Base-by-base conservation (phyloP, 2,888 invertebrate genomes). In the Epiblema foenella region DNA sequence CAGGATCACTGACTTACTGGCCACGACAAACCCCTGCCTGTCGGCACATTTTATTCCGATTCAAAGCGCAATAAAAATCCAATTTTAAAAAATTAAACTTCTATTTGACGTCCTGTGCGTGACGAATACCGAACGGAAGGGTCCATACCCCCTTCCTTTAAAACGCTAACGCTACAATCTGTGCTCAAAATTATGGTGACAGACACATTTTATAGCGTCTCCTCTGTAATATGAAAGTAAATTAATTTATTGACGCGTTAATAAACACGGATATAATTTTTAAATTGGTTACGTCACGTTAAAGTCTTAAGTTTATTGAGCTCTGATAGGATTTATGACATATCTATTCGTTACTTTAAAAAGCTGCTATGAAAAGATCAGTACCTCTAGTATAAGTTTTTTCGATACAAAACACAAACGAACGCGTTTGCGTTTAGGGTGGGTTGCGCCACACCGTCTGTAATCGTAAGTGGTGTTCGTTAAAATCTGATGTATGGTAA, bases 21-120 rank as follows among this genome's bases (percentile, higher is more conserved):
- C 56, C 29, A 42, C 54, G 20, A 58, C 58, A n/a, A 57, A 49
- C 49, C 51, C 51, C 39, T 42, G 42, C 46, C 62, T 49, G 68
- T 76, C 68, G 75, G 71, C 74, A 74, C 79, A 82, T 85, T 85
- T 85, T 80, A 83, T 84, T 85, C 80, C 82, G 77, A 81, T 84
- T 77, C 80, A 83, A 83, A 83, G 80, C 75, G 84, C 84, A 87
- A 91, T 92, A 91, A 89, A 91, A 90, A 84, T 85, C 86, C 88
- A 91, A 91, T 91, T 91, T 90, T 80, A 87, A 91, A 89, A 90
- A 89, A 89, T 89, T 91, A 87, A 91, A 92, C 81, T 88, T 85
- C 87, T 85, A 89, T 90, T 90, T 89, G 89, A 85, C 90, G 84
- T 80, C 90, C 90, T 81, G 87, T 91, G 92, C 90, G 92, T 92